Conservation (phyloP, 1,140 invertebrate species). For the Cataglyphis hispanica region DNA sequence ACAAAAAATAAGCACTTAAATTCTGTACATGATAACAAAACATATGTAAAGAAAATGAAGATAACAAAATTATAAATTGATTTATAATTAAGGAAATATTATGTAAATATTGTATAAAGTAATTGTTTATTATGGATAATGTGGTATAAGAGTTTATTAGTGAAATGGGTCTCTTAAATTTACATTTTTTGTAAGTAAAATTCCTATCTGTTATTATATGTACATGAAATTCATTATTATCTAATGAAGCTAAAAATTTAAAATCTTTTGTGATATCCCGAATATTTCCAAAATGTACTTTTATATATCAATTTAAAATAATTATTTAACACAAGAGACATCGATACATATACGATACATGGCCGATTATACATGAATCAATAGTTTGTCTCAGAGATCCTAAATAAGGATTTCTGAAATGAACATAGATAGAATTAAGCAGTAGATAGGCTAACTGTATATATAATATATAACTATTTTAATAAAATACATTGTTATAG, state of each 20-base stretch:
- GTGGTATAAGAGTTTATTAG: slow-evolving; percentile 74
- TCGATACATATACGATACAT: slow-evolving; percentile 66
- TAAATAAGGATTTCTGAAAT: slow-evolving; percentile 77
- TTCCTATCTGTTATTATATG: not conserved
- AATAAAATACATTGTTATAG: slow-evolving; percentile 81
- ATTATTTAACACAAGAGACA: slow-evolving; percentile 73
- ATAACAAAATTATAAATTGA: slow-evolving; percentile 64
- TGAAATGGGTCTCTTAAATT: slow-evolving; percentile 66
- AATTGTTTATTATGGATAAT: slow-evolving; percentile 81
- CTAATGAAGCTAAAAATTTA: not conserved
- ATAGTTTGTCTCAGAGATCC: slow-evolving; percentile 80
- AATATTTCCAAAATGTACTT: not conserved
- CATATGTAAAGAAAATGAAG: slow-evolving; percentile 45
- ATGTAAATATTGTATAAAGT: slow-evolving; percentile 85
- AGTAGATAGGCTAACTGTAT: slow-evolving; percentile 82
- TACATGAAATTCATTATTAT: slow-evolving; percentile 20
- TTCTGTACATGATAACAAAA: not conserved
- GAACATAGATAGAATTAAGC: slow-evolving; percentile 72
- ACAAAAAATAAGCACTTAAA: not conserved
- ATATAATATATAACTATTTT: slow-evolving; percentile 82
- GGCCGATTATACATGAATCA: slow-evolving; percentile 72
- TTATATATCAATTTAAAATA: slow-evolving; percentile 26
- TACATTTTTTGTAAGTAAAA: slow-evolving; percentile 47
- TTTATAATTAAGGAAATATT: slow-evolving; percentile 75
- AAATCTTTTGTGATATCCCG: slow-evolving; percentile 40